These are phyloP conservation scores for Drosophila navojoa DNA, from an alignment of 1,140 invertebrate genomes.

Conservation along the genomic window DNA sequence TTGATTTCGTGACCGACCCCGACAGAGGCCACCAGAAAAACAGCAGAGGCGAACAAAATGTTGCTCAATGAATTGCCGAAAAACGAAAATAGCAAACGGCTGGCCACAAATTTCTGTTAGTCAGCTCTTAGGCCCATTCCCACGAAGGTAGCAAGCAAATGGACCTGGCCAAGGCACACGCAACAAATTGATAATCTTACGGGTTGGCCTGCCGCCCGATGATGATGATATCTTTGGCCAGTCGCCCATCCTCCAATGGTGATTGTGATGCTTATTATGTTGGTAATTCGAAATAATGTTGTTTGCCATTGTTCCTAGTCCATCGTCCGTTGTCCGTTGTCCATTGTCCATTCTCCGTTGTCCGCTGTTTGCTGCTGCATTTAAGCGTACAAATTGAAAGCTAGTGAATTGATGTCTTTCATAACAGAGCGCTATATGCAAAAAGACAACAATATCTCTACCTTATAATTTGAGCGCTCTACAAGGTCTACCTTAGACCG, in stretches of 20 bases:
- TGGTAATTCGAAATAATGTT: conserved; percentile 44
- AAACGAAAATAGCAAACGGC: conserved; percentile 46
- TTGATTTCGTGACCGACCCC: conserved; percentile 64
- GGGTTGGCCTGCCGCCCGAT: not conserved
- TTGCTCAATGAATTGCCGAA: conserved; percentile 61
- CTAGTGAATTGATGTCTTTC: conserved; percentile 64
- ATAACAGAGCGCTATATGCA: conserved; percentile 19
- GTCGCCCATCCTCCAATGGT: conserved; percentile 5
- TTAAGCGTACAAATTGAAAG: conserved; percentile 71
- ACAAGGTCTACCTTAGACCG: not conserved
- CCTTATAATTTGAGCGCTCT: conserved; percentile 66
- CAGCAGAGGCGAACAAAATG: not conserved
- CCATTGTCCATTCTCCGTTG: conserved; percentile 7
- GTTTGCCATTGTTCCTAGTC: conserved; percentile 10
- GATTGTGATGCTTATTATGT: conserved; percentile 41
- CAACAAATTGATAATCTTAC: conserved; percentile 62
- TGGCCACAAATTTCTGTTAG: conserved; percentile 41
- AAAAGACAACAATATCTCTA: conserved; percentile 65
- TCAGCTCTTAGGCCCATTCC: conserved; percentile 43
- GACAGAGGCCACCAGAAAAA: conserved; percentile 31
- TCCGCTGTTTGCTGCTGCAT: conserved; percentile 13
- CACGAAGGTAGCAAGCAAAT: conserved; percentile 32
- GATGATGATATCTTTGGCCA: conserved; percentile 50
- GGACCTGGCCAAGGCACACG: conserved; percentile 47
- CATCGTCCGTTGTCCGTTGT: too few relatives aligned